Conservation (phyloP, 2,113 vertebrate species). For the Capra hircus region DNA sequence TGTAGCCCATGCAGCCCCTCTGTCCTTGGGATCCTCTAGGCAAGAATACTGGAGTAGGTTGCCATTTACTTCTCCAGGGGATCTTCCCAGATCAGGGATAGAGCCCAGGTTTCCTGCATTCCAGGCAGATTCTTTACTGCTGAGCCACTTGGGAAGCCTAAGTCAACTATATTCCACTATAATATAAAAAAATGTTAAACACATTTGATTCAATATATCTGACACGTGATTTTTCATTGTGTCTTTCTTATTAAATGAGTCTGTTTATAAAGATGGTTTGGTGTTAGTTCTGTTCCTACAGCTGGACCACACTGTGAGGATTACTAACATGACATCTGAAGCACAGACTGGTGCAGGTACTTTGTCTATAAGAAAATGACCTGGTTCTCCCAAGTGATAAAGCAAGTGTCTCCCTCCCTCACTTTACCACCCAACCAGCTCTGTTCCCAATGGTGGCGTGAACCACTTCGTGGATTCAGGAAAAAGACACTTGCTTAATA, state of each 20-base stretch:
- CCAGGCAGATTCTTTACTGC: not conserved
- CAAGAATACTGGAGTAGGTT: not conserved
- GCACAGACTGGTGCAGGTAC: not conserved
- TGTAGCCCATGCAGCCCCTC: not conserved
- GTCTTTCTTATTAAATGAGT: not conserved
- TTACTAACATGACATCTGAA: not conserved
- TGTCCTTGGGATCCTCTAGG: not conserved
- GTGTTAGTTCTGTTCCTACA: rapidly evolving
- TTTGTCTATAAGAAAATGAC: not conserved
- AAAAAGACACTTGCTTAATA: not conserved
- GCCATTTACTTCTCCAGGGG: not conserved
- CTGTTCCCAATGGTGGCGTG: not conserved
- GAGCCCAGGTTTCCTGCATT: not conserved
- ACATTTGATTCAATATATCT: not conserved
- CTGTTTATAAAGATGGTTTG: not conserved
- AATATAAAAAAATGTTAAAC: not conserved
- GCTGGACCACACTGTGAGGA: too few relatives aligned
- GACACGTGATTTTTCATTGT: not conserved
- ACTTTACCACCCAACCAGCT: not conserved
- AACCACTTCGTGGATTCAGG: not conserved
- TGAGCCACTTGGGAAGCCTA: not conserved
- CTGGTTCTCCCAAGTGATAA: not conserved
- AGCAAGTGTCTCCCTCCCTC: not conserved
- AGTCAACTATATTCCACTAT: not conserved
- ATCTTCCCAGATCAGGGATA: not conserved